phyloP scores from a whole-genome alignment of 2,797 vertebrate genomes.

The Bradypodion pumilum region DNA sequence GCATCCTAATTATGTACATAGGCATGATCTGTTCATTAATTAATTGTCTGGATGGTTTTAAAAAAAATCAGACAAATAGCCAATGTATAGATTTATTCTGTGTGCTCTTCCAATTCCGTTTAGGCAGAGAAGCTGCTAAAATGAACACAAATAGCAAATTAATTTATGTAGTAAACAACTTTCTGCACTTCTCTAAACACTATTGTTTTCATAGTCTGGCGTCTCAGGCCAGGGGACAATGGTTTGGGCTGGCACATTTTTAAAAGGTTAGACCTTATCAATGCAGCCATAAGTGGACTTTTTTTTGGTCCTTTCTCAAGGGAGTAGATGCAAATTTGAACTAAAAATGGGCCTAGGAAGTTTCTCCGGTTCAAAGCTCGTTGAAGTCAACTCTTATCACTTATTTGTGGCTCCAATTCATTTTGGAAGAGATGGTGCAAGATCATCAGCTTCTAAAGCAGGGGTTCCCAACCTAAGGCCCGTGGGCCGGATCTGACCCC shows the following conservation, averaged over 20 bases:
- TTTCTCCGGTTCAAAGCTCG: too few relatives aligned
- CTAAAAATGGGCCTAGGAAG: not conserved
- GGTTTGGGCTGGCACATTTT: not conserved
- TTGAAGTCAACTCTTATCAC: not conserved
- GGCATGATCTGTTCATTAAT: too few relatives aligned
- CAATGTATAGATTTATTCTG: not conserved
- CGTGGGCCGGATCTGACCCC: too few relatives aligned
- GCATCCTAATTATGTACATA: too few relatives aligned
- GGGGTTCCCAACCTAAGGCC: too few relatives aligned
- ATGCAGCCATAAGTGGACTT: not conserved
- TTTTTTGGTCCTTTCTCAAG: slow-evolving; percentile 1
- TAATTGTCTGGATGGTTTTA: not conserved
- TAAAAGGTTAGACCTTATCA: slow-evolving; percentile 39
- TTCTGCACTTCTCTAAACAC: slow-evolving; percentile 18
- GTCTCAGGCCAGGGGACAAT: not conserved
- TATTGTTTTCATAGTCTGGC: slow-evolving; percentile 18
- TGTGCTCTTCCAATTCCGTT: not conserved
- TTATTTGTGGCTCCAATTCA: not conserved
- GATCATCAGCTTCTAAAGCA: not conserved
- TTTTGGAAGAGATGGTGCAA: not conserved
- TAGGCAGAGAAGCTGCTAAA: not conserved
- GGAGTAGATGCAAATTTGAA: not conserved
- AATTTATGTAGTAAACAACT: slow-evolving; percentile 14
- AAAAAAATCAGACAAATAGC: too few relatives aligned
- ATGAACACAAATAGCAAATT: not conserved